Evolutionary conservation across 1,140 invertebrate species (phyloP).

Genomic region (Drosophila varians): DNA sequence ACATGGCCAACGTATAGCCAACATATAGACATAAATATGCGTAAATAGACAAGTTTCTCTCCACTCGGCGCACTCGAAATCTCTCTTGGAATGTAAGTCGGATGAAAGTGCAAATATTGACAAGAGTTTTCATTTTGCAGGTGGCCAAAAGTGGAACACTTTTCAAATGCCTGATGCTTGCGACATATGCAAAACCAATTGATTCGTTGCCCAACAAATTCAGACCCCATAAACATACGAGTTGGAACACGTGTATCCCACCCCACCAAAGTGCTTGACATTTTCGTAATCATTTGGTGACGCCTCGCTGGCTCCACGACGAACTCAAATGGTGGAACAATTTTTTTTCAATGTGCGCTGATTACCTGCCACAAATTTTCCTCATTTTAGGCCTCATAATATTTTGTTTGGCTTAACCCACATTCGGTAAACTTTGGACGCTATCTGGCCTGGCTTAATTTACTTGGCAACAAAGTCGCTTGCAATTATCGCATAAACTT

Average conservation of each 20-base stretch:
- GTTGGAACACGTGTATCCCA: slow-evolving; percentile 1
- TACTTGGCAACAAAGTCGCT: slow-evolving; percentile 29
- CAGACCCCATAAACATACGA: not conserved
- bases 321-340: slow-evolving; percentile 12
- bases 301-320: slow-evolving; percentile 50
- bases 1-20: slow-evolving; percentile 70
- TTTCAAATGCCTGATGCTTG: slow-evolving; percentile 17
- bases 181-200: slow-evolving; percentile 61
- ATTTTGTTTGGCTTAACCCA: slow-evolving; percentile 1
- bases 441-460: slow-evolving; percentile 10
- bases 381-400: no score
- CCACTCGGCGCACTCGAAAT: not conserved
- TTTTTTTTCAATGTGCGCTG: slow-evolving; percentile 15
- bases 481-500: slow-evolving; percentile 61
- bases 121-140: slow-evolving; percentile 42
- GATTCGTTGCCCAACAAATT: slow-evolving; percentile 34
- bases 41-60: slow-evolving; percentile 60
- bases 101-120: slow-evolving; percentile 76
- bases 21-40: slow-evolving; percentile 77
- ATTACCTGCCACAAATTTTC: no score
- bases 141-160: slow-evolving; percentile 46
- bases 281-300: slow-evolving; percentile 60
- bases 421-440: slow-evolving; percentile 15
- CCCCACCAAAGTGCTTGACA: slow-evolving; percentile 28
- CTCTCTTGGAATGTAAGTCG: slow-evolving; percentile 33